Evolutionary conservation across 1,140 invertebrate species (phyloP).

Genomic region (Phortica variegata): DNA sequence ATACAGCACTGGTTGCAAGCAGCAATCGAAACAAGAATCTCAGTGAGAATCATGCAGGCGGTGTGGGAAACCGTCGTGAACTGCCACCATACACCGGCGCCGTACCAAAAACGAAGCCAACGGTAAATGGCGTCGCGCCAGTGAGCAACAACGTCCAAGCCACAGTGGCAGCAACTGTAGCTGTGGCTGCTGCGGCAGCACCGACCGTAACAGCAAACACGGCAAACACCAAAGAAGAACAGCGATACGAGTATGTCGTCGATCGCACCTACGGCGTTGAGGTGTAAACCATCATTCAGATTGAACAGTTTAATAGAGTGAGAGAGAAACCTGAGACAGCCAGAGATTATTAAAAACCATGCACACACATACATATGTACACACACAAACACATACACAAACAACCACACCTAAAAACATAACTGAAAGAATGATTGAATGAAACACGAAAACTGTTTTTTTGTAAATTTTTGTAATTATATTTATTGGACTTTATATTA

Average conservation of each 20-base stretch:
- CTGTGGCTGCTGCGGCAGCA: background rate
- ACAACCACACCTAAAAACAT: too few species aligned
- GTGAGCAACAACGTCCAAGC: slow-evolving; percentile 7
- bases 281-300: too few species aligned
- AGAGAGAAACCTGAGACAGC: too few species aligned
- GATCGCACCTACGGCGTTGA: slow-evolving; percentile 70
- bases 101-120: slow-evolving; percentile 22
- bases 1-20: slow-evolving; percentile 51
- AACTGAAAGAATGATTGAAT: too few species aligned
- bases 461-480: slow-evolving; percentile 52
- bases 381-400: too few species aligned
- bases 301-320: too few species aligned
- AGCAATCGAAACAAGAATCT: slow-evolving; percentile 56
- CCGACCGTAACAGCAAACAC: background rate
- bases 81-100: slow-evolving; percentile 10
- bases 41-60: slow-evolving; percentile 40
- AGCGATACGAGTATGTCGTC: slow-evolving; percentile 69
- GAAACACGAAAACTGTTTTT: too few species aligned
- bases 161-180: background rate
- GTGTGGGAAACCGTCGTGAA: slow-evolving; percentile 9
- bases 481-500: slow-evolving; percentile 45
- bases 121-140: background rate
- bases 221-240: slow-evolving; percentile 36
- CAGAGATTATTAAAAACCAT: too few species aligned
- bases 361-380: too few species aligned